Percentiles rank a stretch among this genome's conserved stretches.
Evolutionary conservation across 2,797 vertebrate genomes (phyloP).

Genomic region (Dicrostonyx torquatus): DNA sequence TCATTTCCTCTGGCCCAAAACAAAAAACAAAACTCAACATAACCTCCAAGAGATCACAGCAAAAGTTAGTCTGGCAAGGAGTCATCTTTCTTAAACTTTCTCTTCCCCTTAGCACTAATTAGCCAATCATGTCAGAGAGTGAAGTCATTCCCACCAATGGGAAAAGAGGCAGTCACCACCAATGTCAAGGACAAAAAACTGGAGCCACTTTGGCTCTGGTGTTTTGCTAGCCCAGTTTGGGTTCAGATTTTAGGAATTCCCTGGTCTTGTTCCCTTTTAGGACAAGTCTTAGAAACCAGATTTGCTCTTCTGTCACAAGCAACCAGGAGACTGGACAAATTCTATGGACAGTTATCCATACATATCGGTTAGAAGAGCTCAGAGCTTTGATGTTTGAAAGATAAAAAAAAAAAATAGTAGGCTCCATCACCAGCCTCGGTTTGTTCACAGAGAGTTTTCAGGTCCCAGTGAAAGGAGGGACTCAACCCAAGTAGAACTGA

Average conservation of each 20-base stretch:
- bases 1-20: conserved; percentile 3
- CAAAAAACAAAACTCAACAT: neutral
- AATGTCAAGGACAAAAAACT: neutral
- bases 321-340: neutral
- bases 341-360: neutral
- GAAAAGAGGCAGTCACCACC: neutral
- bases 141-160: neutral
- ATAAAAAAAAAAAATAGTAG: neutral
- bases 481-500: neutral
- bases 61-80: neutral
- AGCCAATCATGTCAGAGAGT: neutral
- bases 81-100: neutral
- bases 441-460: neutral
- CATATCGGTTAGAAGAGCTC: neutral
- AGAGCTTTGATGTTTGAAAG: neutral
- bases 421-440: neutral
- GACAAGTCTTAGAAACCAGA: neutral
- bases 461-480: neutral
- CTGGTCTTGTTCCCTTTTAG: neutral
- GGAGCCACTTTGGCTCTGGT: neutral
- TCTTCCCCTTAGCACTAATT: neutral
- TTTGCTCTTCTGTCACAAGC: neutral
- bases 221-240: neutral
- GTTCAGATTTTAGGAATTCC: neutral
- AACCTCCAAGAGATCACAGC: neutral